A percentile compares a stretch with the other conserved stretches of the same genome.
phyloP scores from a whole-genome alignment of 2,113 vertebrate species.

The Elephantulus edwardii region DNA sequence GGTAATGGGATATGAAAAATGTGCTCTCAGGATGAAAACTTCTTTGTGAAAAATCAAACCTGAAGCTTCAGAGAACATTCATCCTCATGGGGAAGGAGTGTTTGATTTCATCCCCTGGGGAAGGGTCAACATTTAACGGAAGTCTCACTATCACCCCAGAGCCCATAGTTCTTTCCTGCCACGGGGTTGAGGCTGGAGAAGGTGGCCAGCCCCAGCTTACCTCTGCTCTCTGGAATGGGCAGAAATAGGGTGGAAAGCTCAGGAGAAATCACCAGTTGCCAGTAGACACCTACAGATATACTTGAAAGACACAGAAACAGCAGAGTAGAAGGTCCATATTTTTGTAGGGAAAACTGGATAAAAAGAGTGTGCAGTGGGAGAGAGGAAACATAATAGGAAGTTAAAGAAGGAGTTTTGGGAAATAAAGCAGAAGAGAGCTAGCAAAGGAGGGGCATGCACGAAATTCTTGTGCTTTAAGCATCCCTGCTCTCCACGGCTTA shows the following conservation, averaged over 20 bases:
- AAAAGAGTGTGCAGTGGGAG: background rate
- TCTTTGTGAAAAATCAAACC: background rate
- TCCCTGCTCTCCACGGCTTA: background rate
- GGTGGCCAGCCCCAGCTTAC: background rate
- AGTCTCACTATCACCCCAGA: background rate
- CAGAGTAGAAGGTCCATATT: background rate
- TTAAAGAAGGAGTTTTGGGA: background rate
- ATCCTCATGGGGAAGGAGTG: background rate
- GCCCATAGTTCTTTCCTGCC: background rate
- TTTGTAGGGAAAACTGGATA: background rate
- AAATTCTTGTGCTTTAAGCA: background rate
- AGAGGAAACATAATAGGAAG: background rate
- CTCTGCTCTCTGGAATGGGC: background rate
- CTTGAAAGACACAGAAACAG: background rate
- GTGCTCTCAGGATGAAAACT: background rate
- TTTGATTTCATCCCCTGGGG: background rate
- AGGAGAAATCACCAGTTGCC: background rate
- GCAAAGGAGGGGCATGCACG: background rate
- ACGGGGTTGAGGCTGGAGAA: background rate
- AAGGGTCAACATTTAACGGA: background rate
- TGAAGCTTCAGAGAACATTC: background rate
- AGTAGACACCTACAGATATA: background rate
- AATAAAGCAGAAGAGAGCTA: background rate
- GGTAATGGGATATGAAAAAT: background rate
- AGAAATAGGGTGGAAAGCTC: background rate